A percentile compares a stretch with the other conserved stretches of the same genome.
Conservation (phyloP, 2,113 vertebrate species). For the Amphiprion percula region DNA sequence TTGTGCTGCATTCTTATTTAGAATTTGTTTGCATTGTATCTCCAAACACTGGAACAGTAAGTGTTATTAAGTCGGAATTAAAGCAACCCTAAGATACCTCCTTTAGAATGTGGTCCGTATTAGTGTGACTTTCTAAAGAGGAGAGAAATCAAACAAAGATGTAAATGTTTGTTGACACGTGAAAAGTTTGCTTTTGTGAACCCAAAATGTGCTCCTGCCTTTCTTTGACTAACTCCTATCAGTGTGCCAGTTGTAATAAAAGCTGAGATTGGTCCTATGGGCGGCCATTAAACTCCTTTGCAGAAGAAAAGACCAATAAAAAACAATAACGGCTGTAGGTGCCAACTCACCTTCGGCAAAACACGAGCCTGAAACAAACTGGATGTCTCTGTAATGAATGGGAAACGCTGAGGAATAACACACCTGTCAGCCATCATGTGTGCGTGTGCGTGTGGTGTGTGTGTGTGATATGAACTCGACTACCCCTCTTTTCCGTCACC, state of each 20-base stretch:
- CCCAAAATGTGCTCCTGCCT: slow-evolving; percentile 27
- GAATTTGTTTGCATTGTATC: no score
- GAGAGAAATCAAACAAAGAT: background rate
- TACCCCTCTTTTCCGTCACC: slow-evolving; percentile 55
- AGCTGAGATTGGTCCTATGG: slow-evolving; percentile 3
- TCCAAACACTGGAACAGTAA: no score
- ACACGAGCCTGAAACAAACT: slow-evolving; percentile 3
- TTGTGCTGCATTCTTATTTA: no score
- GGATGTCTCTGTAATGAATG: slow-evolving; percentile 16
- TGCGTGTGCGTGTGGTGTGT: slow-evolving; percentile 5
- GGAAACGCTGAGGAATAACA: slow-evolving; percentile 20
- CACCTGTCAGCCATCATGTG: slow-evolving; percentile 32
- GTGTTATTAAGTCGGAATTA: background rate
- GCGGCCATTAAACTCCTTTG: slow-evolving; percentile 35
- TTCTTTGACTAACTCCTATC: slow-evolving; percentile 25
- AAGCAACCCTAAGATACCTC: background rate
- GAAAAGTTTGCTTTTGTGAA: slow-evolving; percentile 22
- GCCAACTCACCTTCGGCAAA: slow-evolving; percentile 40
- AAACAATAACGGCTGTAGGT: slow-evolving; percentile 3
- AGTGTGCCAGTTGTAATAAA: slow-evolving; percentile 52
- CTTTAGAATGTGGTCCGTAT: background rate
- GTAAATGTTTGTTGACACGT: slow-evolving; percentile 18
- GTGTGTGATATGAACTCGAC: slow-evolving; percentile 36
- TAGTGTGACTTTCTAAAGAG: background rate
- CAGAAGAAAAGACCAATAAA: slow-evolving; percentile 22